Percentiles rank a stretch among this genome's conserved stretches.
phyloP scores from a whole-genome alignment of 2,113 vertebrate species.

The Lepisosteus oculatus region DNA sequence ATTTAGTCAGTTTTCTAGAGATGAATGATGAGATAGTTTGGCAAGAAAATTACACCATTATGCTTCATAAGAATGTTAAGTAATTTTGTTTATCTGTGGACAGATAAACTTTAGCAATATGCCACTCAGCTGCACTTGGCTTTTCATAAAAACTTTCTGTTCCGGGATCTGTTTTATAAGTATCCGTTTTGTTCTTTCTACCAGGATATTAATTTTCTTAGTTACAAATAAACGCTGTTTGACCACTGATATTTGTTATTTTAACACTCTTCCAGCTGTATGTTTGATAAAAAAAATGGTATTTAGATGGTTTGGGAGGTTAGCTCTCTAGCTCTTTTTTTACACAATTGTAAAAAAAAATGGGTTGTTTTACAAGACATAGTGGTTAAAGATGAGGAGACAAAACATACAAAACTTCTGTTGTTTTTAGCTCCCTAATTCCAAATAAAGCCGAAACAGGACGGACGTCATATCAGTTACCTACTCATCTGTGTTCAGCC shows the following conservation, averaged over 20 bases:
- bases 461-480: conserved; percentile 20
- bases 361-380: too few species aligned
- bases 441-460: too few species aligned
- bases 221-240: too few species aligned
- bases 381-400: neutral
- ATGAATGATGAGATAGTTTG: neutral
- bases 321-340: too few species aligned
- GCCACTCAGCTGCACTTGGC: neutral
- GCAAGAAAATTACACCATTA: neutral
- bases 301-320: too few species aligned
- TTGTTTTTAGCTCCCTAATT: too few species aligned
- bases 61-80: conserved; percentile 5
- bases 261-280: too few species aligned
- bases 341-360: too few species aligned
- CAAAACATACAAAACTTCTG: conserved; percentile 15
- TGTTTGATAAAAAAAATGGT: too few species aligned
- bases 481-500: conserved; percentile 32
- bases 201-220: too few species aligned
- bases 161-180: neutral
- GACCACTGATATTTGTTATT: too few species aligned
- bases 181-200: too few species aligned
- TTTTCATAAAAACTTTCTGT: neutral
- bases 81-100: neutral
- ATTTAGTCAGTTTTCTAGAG: neutral
- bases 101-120: conserved; percentile 2